Evolutionary conservation across 2,797 vertebrate genomes (phyloP), one percentile per base, ranked within the genome.

Genomic region (Euthynnus affinis): DNA sequence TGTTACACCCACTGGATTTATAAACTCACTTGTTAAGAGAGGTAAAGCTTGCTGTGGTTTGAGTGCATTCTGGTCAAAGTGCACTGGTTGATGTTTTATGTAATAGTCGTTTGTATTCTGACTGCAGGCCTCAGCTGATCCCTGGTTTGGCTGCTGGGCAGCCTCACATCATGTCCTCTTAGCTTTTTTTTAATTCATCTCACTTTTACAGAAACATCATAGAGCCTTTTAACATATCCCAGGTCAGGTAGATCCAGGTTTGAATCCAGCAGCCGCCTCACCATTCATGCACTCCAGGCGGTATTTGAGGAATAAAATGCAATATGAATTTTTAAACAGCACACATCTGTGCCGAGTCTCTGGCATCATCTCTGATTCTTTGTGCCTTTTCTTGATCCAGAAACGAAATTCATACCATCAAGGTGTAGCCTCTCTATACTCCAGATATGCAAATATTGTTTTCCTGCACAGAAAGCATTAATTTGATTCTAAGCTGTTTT

Each of bases 1-100:
- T 84, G 89, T 70, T 90, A 61, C 81, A 87, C 74, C 70, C 68
- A 52, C 77, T 79, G 80, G 84, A 84, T 87, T 89, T 85, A 86
- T 82, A 85, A 86, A 89, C 78, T 84, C 60, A 79, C 81, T 84
- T 61, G 84, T 83, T 85, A 82, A 74, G 76, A 71, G 81, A 74
- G 74, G 71, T 76, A 72, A 88, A 69, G 83, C 83, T 77, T 0
- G 14, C 77, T 56, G 76, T 52, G 81, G 70, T 78, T 72, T 37
- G 55, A 81, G 76, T 76, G 84, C 58, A 25, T 81, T 81, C 73
- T 65, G 90, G 86, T 87, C 84, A 92, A 84, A 87, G 83, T 62
- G 82, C n/a, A 1, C 52, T 15, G 1, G 71, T 22, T 62, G 76
- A 74, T 83, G 74, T 80, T 83, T 87, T 81, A 78, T 80, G 65